These are phyloP conservation scores for Anoplolepis gracilipes DNA, from an alignment of 1,140 invertebrate species.

Conservation along the genomic window DNA sequence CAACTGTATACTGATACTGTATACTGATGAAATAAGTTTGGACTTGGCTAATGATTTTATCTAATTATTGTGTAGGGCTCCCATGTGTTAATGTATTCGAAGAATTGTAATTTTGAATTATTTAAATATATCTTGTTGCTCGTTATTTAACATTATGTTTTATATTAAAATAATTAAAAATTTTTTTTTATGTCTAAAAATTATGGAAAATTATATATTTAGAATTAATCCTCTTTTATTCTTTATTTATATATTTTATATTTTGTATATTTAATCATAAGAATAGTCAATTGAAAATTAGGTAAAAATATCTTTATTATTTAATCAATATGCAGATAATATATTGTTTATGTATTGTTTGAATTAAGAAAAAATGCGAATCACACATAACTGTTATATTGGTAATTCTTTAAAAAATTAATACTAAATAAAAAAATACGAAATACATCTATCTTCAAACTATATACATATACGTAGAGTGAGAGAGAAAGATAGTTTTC, in stretches of 20 bases:
- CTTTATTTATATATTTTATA: too few species aligned
- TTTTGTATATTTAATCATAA: background rate
- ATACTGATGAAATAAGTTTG: conserved; percentile 68
- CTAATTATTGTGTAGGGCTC: conserved; percentile 50
- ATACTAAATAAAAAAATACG: background rate
- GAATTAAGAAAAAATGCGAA: background rate
- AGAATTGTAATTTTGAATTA: conserved; percentile 49
- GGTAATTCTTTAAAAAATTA: background rate
- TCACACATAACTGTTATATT: background rate
- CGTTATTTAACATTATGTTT: background rate
- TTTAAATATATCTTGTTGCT: background rate
- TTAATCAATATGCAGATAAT: background rate
- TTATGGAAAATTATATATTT: background rate
- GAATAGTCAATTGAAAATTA: background rate
- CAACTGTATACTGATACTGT: conserved; percentile 50
- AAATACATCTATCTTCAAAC: conserved; percentile 37
- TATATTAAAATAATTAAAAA: background rate
- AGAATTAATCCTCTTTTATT: background rate
- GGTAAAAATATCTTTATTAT: background rate
- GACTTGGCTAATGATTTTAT: conserved; percentile 61
- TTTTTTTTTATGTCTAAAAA: background rate
- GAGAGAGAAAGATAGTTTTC: conserved; percentile 36
- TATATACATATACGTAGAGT: background rate
- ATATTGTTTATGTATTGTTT: background rate
- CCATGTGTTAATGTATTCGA: conserved; percentile 16